Evolutionary conservation across 2,797 vertebrate species (phyloP).

Genomic region (Pogonophryne albipinna): DNA sequence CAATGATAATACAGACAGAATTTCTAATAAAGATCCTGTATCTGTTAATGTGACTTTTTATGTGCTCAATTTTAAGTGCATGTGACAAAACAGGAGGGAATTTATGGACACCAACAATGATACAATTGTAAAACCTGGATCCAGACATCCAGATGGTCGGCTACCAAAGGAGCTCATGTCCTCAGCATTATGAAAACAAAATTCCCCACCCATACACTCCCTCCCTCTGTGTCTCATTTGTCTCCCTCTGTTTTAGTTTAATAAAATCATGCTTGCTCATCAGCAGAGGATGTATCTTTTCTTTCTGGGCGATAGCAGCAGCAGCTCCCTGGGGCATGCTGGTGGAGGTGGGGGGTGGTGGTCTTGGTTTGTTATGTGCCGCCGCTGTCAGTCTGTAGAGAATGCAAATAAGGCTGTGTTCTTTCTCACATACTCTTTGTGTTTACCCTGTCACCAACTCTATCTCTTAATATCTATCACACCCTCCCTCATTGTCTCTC

Average conservation of each 20-base stretch:
- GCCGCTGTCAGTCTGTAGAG: conserved; percentile 55
- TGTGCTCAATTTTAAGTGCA: background rate
- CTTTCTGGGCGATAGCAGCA: conserved; percentile 48
- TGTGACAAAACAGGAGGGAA: background rate
- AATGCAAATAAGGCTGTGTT: conserved; percentile 75
- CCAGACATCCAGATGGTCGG: conserved; percentile 39
- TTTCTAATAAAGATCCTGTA: background rate
- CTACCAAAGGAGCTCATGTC: conserved; percentile 49
- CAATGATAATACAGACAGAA: background rate
- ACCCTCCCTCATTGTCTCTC: conserved; percentile 37
- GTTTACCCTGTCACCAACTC: conserved; percentile 38
- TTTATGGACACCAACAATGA: conserved; percentile 4
- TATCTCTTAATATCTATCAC: conserved; percentile 50
- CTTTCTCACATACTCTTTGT: conserved; percentile 49
- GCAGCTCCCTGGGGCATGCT: conserved; percentile 53
- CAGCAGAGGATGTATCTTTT: conserved; percentile 57
- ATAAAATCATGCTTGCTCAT: conserved; percentile 71
- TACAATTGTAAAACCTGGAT: conserved; percentile 18
- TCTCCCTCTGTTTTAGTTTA: conserved; percentile 58
- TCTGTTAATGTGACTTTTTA: background rate
- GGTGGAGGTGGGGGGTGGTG: conserved; percentile 16
- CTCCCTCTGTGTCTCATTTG: conserved; percentile 38
- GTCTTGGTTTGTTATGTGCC: conserved; percentile 44
- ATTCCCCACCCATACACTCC: conserved; percentile 23
- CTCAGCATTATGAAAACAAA: conserved; percentile 40